A percentile compares a stretch with the other conserved stretches of the same genome.
Evolutionary conservation across 2,888 invertebrate genomes (phyloP).

Genomic region (Trisateles emortualis): DNA sequence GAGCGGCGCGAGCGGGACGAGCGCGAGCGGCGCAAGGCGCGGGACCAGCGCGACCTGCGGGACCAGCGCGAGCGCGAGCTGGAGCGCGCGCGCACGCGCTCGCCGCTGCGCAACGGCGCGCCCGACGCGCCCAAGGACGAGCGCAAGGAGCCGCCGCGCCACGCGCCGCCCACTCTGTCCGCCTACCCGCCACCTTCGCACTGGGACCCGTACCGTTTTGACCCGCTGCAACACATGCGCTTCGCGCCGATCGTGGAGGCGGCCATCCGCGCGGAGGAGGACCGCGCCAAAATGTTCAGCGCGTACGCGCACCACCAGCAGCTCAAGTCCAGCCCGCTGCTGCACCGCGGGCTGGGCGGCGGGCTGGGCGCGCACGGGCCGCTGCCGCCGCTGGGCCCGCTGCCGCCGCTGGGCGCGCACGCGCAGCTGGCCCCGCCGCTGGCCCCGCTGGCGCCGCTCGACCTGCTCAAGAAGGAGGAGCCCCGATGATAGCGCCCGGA

Average conservation of each 20-base stretch:
- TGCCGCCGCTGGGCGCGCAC: slow-evolving; percentile 17
- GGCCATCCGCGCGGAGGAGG: slow-evolving; percentile 92
- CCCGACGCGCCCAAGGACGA: slow-evolving; percentile 79
- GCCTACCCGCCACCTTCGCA: slow-evolving; percentile 86
- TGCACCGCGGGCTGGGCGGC: slow-evolving; percentile 73
- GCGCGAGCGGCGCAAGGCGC: slow-evolving; percentile 86
- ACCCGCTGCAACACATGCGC: slow-evolving; percentile 89
- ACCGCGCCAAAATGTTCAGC: slow-evolving; percentile 92
- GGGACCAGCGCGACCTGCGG: slow-evolving; percentile 68
- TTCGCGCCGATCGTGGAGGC: slow-evolving; percentile 94
- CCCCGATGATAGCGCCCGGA: slow-evolving; percentile 82
- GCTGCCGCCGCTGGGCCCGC: slow-evolving; percentile 55
- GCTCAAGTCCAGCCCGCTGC: slow-evolving; percentile 79
- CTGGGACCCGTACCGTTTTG: slow-evolving; percentile 92
- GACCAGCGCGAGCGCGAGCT: slow-evolving; percentile 87
- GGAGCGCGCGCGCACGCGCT: slow-evolving; percentile 89
- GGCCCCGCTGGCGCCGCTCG: slow-evolving; percentile 74
- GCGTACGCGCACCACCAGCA: slow-evolving; percentile 89
- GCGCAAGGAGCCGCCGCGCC: slow-evolving; percentile 84
- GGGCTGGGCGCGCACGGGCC: slow-evolving; percentile 68
- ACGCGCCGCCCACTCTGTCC: slow-evolving; percentile 77
- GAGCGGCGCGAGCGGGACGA: slow-evolving; percentile 77
- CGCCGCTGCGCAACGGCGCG: slow-evolving; percentile 91
- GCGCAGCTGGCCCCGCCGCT: slow-evolving; percentile 84
- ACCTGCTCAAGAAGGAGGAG: slow-evolving; percentile 88